Evolutionary conservation across 2,113 vertebrate genomes (phyloP).

Genomic region (Zootoca vivipara): DNA sequence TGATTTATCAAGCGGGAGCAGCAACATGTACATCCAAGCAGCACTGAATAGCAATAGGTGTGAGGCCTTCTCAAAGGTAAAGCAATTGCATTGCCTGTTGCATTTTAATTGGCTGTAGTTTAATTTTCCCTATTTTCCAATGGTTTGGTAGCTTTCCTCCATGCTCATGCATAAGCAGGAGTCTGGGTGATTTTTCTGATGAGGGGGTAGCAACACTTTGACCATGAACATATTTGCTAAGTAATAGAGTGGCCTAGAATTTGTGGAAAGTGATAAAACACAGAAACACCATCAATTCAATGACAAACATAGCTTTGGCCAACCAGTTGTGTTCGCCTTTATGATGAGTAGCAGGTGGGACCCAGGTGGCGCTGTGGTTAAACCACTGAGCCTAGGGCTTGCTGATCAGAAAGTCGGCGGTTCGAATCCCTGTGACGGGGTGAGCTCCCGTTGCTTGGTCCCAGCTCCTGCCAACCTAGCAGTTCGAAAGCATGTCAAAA

Average conservation of each 20-base stretch:
- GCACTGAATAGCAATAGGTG: neutral
- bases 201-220: neutral
- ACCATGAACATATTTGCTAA: neutral
- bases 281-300: neutral
- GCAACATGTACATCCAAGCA: conserved; percentile 47
- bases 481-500: too few species aligned
- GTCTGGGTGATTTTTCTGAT: neutral
- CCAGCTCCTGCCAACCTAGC: too few species aligned
- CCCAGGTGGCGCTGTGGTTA: too few species aligned
- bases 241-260: neutral
- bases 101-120: conserved; percentile 57
- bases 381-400: too few species aligned
- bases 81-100: conserved; percentile 28
- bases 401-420: too few species aligned
- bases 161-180: conserved; percentile 2
- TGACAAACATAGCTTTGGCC: neutral
- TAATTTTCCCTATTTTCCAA: conserved; percentile 23
- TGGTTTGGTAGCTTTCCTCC: neutral
- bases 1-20: neutral
- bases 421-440: too few species aligned
- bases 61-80: conserved; percentile 47
- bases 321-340: neutral
- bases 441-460: too few species aligned
- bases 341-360: neutral
- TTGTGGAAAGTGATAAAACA: neutral